These are phyloP conservation scores for Acinonyx jubatus DNA, from an alignment of 2,113 vertebrate species.

Conservation along the genomic window DNA sequence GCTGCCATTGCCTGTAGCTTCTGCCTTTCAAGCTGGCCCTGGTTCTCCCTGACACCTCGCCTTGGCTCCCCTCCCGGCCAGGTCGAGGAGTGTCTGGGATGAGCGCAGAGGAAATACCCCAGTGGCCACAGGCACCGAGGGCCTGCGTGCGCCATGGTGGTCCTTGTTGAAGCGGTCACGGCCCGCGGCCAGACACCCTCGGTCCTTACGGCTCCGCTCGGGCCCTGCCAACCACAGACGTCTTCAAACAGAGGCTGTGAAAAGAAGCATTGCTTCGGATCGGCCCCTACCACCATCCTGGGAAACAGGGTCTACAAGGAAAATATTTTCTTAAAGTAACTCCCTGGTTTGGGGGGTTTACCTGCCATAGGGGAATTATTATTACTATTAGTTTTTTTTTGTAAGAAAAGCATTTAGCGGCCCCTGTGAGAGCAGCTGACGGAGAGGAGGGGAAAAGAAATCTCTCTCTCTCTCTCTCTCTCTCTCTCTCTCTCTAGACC, in stretches of 20 bases:
- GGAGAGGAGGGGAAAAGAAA: background rate
- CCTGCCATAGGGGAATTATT: constrained; percentile 31
- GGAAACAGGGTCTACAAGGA: constrained; percentile 22
- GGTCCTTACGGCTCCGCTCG: background rate
- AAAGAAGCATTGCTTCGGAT: constrained; percentile 62
- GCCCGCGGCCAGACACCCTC: constrained; percentile 65
- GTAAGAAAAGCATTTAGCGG: background rate
- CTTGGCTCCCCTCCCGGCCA: background rate
- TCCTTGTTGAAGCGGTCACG: constrained; percentile 59
- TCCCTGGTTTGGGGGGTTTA: constrained; percentile 62
- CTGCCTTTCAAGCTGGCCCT: background rate
- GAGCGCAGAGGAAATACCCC: constrained; percentile 14
- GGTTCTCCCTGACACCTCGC: background rate
- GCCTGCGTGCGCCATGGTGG: constrained; percentile 76
- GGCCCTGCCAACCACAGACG: constrained; percentile 73
- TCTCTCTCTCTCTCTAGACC: background rate
- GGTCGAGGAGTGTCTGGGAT: constrained; percentile 13
- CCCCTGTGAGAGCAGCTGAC: background rate
- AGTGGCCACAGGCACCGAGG: constrained; percentile 53
- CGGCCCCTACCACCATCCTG: background rate
- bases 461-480: constrained; percentile 15
- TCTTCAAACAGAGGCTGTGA: constrained; percentile 78
- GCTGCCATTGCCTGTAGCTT: fast-evolving
- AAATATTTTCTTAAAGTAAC: constrained; percentile 74
- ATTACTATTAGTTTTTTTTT: background rate